Percentiles rank a stretch among this genome's conserved stretches.
phyloP scores from a whole-genome alignment of 1,140 invertebrate species.

The Leptestheria dahalacensis region DNA sequence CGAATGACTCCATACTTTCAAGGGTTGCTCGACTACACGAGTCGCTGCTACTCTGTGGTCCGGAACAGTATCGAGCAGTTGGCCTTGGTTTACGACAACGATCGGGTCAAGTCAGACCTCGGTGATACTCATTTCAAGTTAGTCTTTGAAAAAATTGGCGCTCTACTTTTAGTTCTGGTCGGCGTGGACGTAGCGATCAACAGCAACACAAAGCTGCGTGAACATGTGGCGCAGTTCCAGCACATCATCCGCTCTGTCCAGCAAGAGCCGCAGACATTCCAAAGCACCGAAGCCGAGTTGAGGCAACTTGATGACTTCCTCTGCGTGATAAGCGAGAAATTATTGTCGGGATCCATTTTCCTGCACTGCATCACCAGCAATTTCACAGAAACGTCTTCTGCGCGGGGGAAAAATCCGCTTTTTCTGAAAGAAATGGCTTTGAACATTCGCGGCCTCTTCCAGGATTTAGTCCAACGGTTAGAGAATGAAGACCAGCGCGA shows the following conservation, averaged over 20 bases:
- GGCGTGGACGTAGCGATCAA: constrained; percentile 54
- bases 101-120: constrained; percentile 26
- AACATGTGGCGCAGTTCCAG: constrained; percentile 54
- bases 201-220: constrained; percentile 38
- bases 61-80: constrained; percentile 49
- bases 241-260: constrained; percentile 48
- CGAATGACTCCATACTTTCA: constrained; percentile 40
- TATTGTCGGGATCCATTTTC: constrained; percentile 47
- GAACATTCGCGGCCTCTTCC: neutral
- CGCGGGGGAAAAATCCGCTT: neutral
- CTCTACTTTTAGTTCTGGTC: constrained; percentile 48
- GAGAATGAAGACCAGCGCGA: constrained; percentile 17
- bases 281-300: constrained; percentile 37
- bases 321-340: constrained; percentile 40
- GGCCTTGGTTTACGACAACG: constrained; percentile 38
- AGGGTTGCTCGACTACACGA: constrained; percentile 46
- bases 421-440: constrained; percentile 15
- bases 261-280: constrained; percentile 47
- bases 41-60: constrained; percentile 45
- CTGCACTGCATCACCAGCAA: constrained; percentile 30
- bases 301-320: constrained; percentile 48
- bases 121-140: constrained; percentile 36
- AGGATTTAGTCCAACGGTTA: constrained; percentile 12
- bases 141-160: constrained; percentile 43
- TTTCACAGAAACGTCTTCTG: neutral